Evolutionary conservation across 2,797 vertebrate species (phyloP).

Genomic region (Leontocebus nigricollis): DNA sequence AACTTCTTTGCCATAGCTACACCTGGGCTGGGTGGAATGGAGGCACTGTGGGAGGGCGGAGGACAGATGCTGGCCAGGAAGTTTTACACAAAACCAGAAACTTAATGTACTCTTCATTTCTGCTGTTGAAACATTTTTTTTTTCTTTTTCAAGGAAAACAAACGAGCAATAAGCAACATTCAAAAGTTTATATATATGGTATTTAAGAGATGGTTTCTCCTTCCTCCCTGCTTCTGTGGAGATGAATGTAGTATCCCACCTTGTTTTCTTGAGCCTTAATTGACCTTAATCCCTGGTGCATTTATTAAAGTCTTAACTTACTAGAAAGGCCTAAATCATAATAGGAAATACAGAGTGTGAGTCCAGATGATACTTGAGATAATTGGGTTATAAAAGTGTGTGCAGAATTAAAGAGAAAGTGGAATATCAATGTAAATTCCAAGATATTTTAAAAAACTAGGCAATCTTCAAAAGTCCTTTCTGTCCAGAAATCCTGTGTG

Average conservation of each 20-base stretch:
- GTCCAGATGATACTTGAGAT: background rate
- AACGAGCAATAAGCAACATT: background rate
- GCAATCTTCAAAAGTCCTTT: background rate
- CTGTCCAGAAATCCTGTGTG: background rate
- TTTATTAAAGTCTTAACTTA: background rate
- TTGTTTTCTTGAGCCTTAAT: constrained; percentile 66
- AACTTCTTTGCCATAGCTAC: fast-evolving
- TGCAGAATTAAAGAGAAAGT: background rate
- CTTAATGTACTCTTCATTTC: fast-evolving
- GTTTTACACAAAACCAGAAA: background rate
- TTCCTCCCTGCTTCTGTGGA: background rate
- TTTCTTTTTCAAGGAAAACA: background rate
- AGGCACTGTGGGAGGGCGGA: fast-evolving
- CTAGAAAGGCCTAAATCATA: background rate
- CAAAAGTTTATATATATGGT: background rate
- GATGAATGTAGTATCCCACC: background rate
- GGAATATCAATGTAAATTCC: background rate
- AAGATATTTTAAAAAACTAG: background rate
- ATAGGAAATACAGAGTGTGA: background rate
- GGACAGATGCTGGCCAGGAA: background rate
- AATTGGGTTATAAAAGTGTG: background rate
- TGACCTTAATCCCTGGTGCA: background rate
- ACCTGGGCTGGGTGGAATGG: fast-evolving
- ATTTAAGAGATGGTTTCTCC: background rate
- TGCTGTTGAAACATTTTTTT: background rate